These are phyloP conservation scores for Apoda limacodes DNA, from an alignment of 2,888 invertebrate species.

Conservation along the genomic window DNA sequence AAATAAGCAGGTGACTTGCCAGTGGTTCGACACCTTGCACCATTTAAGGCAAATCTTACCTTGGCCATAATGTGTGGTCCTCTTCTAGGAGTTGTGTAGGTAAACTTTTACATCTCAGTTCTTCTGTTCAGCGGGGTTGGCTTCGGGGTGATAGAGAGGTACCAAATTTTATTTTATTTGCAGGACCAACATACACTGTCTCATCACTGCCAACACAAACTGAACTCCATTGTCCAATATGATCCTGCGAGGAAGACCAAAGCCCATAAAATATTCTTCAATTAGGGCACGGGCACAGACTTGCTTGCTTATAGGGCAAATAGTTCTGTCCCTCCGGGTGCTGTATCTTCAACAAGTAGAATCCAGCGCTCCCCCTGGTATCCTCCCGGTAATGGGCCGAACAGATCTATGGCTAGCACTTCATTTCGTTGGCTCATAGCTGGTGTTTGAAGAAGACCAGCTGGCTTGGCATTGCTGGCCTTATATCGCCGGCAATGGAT, in stretches of 20 bases:
- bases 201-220: slow-evolving; percentile 9
- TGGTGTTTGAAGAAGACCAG: too few relatives aligned
- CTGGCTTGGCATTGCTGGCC: slow-evolving; percentile 1
- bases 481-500: slow-evolving; percentile 4
- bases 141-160: slow-evolving; percentile 13
- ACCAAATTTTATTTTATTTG: slow-evolving; percentile 8
- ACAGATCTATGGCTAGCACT: slow-evolving; percentile 20
- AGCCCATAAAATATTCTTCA: slow-evolving; percentile 11
- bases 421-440: slow-evolving; percentile 8
- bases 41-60: slow-evolving; percentile 16
- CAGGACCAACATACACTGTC: slow-evolving; percentile 9
- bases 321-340: slow-evolving; percentile 19
- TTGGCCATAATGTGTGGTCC: slow-evolving; percentile 7
- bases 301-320: slow-evolving; percentile 15
- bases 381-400: slow-evolving; percentile 19
- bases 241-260: slow-evolving; percentile 9
- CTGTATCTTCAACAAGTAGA: slow-evolving; percentile 18
- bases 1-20: slow-evolving; percentile 11
- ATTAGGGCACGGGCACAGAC: slow-evolving; percentile 8
- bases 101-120: slow-evolving; percentile 5
- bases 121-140: too few relatives aligned
- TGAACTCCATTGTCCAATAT: slow-evolving; percentile 13
- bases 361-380: slow-evolving; percentile 16
- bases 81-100: slow-evolving; percentile 1
- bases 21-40: slow-evolving; percentile 3